Evolutionary conservation across 1,140 invertebrate species (phyloP), one percentile per base, ranked within the genome.

Genomic region (Lasioglossum albipes): DNA sequence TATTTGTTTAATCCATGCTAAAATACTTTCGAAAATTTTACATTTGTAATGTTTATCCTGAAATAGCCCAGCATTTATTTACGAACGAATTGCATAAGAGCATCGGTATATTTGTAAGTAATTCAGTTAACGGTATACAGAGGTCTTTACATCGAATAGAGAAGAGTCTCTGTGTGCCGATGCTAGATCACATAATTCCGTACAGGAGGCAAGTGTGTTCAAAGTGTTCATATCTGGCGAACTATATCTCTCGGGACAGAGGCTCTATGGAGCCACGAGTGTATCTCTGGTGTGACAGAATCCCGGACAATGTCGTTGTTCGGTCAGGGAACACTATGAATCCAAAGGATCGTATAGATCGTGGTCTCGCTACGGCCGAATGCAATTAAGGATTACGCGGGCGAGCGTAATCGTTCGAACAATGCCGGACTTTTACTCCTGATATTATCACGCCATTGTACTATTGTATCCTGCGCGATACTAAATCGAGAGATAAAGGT

Each of bases 371-470:
- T 54, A 62, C 49, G 57, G 41, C 76, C 83, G 79, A 90, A 89
- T 87, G 89, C 89, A 91, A 91, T 91, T 91, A 91, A 91, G 89
- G 90, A 91, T 91, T 91, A 91, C 84, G 86, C 86, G 86, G 85
- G 77, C 86, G 85, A 85, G 82, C 87, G 91, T 90, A 89, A 91
- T 89, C 85, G 87, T 88, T 87, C 79, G 86, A 91, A 91, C 91
- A 91, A 91, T 91, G 88, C 89, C 79, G 79, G 87, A 91, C 88
- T 90, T 91, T 91, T 89, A 90, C 84, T 83, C 76, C 80, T 77
- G 89, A 91, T 89, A 85, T 87, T 88, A 88, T 89, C 87, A 78
- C 85, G 64, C 79, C 68, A 90, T 90, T 87, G 88, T 89, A 86
- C 79, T 73, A 87, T 84, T 83, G 79, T 78, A 74, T 67, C 75